These are phyloP conservation scores for Drosophila sulfurigaster DNA, from an alignment of 1,140 invertebrate genomes.

Conservation along the genomic window DNA sequence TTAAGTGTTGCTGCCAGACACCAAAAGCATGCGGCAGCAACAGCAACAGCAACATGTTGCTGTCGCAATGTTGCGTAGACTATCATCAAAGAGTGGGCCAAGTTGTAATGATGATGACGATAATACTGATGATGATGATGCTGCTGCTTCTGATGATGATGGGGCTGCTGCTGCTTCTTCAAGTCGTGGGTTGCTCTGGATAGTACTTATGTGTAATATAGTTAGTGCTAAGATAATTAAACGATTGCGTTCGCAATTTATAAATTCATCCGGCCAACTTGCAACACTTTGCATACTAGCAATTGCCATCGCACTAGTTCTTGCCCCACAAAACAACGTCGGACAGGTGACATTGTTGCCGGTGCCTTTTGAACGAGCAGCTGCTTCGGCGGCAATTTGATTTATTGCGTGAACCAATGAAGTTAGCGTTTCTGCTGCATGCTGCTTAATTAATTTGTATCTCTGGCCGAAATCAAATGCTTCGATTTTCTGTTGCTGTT, in stretches of 20 bases:
- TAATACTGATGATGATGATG: conserved; percentile 22
- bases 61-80: conserved; percentile 56
- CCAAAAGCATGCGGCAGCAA: conserved; percentile 42
- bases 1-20: conserved; percentile 78
- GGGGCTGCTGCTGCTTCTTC: background rate
- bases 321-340: conserved; percentile 22
- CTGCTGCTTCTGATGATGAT: conserved; percentile 31
- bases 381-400: conserved; percentile 67
- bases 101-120: conserved; percentile 58
- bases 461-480: conserved; percentile 72
- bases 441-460: conserved; percentile 84
- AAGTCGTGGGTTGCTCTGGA: conserved; percentile 23
- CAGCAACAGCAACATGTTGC: conserved; percentile 67
- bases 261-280: conserved; percentile 1
- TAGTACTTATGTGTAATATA: conserved; percentile 29
- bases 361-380: conserved; percentile 62
- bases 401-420: conserved; percentile 77
- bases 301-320: conserved; percentile 3
- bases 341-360: conserved; percentile 72
- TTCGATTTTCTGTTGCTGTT: conserved; percentile 39
- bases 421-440: conserved; percentile 78
- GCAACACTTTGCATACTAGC: conserved; percentile 7
- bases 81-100: conserved; percentile 51
- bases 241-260: conserved; percentile 35
- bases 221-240: conserved; percentile 34